Evolutionary conservation across 2,888 invertebrate genomes (phyloP), one percentile per base, ranked within the genome.

Genomic region (Drosophila conformis): DNA sequence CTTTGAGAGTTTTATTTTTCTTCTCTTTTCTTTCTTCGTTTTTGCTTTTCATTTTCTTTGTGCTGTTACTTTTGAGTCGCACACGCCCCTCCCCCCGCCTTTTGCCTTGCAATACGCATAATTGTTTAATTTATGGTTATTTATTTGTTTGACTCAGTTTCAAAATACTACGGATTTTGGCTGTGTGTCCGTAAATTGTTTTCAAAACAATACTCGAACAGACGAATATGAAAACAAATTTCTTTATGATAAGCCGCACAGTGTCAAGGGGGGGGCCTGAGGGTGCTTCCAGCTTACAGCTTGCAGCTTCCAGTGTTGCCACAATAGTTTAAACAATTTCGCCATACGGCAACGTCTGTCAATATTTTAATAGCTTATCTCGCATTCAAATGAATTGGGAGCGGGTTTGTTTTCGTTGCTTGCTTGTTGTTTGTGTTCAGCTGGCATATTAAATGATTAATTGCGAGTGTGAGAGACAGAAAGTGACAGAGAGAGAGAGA

Each of bases 51-150:
- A 21, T 35, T 53, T 27, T 51, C 33, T 62, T 46, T 65, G 52
- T 56, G 61, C 36, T 42, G 56, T 46, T 64, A 67, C 82, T 82
- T 79, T 79, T 74, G 78, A 60, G 71, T 25, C 49, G 25, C 49
- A 27, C 10, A 18, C n/a, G 31, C 38, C 31, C 29, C 40, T 27
- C 5, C 4, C 2, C 3, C 15, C 13, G 6, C 7, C 15, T 21
- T 25, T n/a, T 48, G 31, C 65, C 38, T 7, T 51, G 38, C 60
- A 13, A 57, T 78, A 51, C 54, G 70, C 84, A 89, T 86, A 86
- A 86, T 86, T 86, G 85, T 89, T 86, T 82, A 87, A 86, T 86
- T 89, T 86, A 89, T 89, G 87, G 78, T 89, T 86, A 84, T 87
- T 86, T 85, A 84, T 89, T 80, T 83, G 73, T 76, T 84, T 79